Conservation (phyloP, 2,797 vertebrate species). For the Corythornis leucogaster region DNA sequence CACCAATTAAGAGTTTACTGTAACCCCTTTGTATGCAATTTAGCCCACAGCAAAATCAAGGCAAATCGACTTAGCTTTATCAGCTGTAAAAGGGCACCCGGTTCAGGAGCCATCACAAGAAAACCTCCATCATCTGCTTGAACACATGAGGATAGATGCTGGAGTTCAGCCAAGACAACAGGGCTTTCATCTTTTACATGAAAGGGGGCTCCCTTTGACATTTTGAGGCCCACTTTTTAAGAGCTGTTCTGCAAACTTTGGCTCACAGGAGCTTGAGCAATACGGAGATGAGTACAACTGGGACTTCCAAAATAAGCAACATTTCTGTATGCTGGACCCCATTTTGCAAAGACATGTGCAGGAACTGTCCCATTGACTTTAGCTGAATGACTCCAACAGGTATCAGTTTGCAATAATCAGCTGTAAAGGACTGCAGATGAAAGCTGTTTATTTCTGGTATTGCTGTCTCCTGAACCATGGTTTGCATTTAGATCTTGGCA, state of each 20-base stretch:
- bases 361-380: background rate
- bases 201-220: conserved; percentile 51
- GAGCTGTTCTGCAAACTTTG: background rate
- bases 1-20: conserved; percentile 22
- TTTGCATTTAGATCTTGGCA: background rate
- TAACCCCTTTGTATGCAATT: background rate
- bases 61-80: background rate
- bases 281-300: fast-evolving
- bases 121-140: conserved; percentile 23
- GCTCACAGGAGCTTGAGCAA: background rate
- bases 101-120: conserved; percentile 39
- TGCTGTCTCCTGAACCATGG: fast-evolving
- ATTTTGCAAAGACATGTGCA: fast-evolving
- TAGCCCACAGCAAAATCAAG: conserved; percentile 18
- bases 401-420: background rate
- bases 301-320: background rate
- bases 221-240: conserved; percentile 25
- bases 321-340: fast-evolving
- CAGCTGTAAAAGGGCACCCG: background rate
- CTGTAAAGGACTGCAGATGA: background rate
- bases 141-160: conserved; percentile 36
- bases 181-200: conserved; percentile 53
- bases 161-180: conserved; percentile 22
- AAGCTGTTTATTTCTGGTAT: background rate
- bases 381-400: background rate